Conservation (phyloP, 2,797 vertebrate species). For the Melanotaenia trifasciata region DNA sequence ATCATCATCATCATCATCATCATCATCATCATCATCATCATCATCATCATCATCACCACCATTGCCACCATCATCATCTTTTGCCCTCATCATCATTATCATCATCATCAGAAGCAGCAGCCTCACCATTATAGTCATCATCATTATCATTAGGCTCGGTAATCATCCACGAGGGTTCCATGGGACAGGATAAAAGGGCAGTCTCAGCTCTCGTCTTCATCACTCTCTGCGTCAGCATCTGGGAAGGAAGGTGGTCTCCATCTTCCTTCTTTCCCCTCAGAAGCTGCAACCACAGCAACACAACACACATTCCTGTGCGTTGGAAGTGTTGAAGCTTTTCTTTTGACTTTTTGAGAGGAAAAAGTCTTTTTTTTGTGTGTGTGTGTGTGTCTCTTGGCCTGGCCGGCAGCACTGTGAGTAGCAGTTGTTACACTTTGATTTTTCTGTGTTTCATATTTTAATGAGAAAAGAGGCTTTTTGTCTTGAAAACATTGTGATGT, state of each 20-base stretch:
- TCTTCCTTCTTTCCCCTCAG: conserved; percentile 13
- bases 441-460: too few species aligned
- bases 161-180: conserved; percentile 83
- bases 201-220: conserved; percentile 60
- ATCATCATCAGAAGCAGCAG: conserved; percentile 73
- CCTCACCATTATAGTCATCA: conserved; percentile 85
- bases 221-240: conserved; percentile 63
- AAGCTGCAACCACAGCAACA: background rate
- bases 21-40: conserved; percentile 79
- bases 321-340: conserved; percentile 16
- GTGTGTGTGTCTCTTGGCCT: conserved; percentile 1
- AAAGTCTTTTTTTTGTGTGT: background rate
- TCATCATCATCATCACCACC: conserved; percentile 80
- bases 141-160: conserved; percentile 87
- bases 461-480: background rate
- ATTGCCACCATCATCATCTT: conserved; percentile 82
- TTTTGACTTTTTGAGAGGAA: conserved; percentile 7
- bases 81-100: conserved; percentile 66
- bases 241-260: conserved; percentile 42
- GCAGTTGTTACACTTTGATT: conserved; percentile 3
- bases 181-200: conserved; percentile 80
- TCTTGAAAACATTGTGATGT: background rate
- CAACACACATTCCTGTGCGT: background rate
- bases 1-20: conserved; percentile 69
- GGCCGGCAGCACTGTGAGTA: conserved; percentile 55